phyloP scores from a whole-genome alignment of 2,888 invertebrate genomes.

The Diarsia brunnea region DNA sequence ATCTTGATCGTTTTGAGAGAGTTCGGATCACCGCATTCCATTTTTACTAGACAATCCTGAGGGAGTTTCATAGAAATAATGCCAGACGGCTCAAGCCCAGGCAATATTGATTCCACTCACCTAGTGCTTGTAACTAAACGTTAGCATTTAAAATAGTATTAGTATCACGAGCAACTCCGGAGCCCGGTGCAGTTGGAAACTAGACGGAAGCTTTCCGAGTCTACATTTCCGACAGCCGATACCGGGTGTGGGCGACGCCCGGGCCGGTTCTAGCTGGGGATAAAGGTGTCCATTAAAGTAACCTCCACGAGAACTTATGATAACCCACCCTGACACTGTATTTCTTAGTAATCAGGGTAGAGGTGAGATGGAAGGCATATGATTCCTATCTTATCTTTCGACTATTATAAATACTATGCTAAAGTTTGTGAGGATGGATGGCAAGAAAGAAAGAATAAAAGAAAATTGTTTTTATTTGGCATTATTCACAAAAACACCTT shows the following conservation, averaged over 20 bases:
- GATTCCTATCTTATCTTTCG: neutral
- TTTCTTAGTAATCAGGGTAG: neutral
- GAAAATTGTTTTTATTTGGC: too few relatives aligned
- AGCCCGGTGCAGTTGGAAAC: conserved; percentile 11
- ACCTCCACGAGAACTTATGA: neutral
- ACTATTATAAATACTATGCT: neutral
- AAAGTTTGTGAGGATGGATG: neutral
- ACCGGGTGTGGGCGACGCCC: conserved; percentile 5
- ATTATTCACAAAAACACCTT: too few relatives aligned
- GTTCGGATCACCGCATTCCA: too few relatives aligned
- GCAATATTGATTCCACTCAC: too few relatives aligned
- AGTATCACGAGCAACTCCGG: neutral
- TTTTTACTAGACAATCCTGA: too few relatives aligned
- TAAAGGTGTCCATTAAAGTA: conserved; percentile 8
- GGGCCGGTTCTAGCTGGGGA: neutral
- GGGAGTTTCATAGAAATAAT: too few relatives aligned
- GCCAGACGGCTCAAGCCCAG: too few relatives aligned
- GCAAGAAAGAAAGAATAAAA: too few relatives aligned
- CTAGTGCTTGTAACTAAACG: neutral
- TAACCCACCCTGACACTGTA: neutral
- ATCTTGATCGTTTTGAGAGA: too few relatives aligned
- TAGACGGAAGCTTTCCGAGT: conserved; percentile 7
- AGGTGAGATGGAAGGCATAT: neutral
- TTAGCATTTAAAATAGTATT: neutral
- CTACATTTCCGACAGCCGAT: conserved; percentile 32